phyloP scores from a whole-genome alignment of 2,888 invertebrate species.

The Tenthredo distinguenda region DNA sequence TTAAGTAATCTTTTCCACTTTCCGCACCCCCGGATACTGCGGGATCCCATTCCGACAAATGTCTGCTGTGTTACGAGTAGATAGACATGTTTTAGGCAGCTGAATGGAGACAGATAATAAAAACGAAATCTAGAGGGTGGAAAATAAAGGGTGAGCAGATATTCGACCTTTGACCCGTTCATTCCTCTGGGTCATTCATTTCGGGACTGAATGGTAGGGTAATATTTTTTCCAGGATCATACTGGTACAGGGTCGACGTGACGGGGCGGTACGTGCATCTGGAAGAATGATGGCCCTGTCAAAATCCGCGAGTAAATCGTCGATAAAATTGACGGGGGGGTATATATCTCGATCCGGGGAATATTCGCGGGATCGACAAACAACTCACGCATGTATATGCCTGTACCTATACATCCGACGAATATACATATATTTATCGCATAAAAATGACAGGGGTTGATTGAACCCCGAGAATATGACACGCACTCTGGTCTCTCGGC shows the following conservation, averaged over 20 bases:
- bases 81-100: neutral
- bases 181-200: neutral
- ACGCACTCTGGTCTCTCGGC: neutral
- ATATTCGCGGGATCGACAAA: neutral
- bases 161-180: neutral
- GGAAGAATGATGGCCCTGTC: conserved; percentile 24
- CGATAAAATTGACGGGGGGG: conserved; percentile 21
- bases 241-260: neutral
- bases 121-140: neutral
- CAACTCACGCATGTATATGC: neutral
- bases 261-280: neutral
- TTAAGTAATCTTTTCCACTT: conserved; percentile 24
- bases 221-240: neutral
- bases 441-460: conserved; percentile 27
- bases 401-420: neutral
- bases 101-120: conserved; percentile 20
- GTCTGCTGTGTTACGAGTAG: neutral
- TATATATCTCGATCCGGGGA: neutral
- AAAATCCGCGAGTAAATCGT: neutral
- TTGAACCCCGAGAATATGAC: conserved; percentile 6
- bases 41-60: conserved; percentile 9
- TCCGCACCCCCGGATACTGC: conserved; percentile 1
- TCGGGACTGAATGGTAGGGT: neutral
- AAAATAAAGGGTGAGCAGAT: neutral
- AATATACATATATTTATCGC: conserved; percentile 6